Evolutionary conservation across 2,113 vertebrate genomes (phyloP).

Genomic region (Nesogale talazaci): DNA sequence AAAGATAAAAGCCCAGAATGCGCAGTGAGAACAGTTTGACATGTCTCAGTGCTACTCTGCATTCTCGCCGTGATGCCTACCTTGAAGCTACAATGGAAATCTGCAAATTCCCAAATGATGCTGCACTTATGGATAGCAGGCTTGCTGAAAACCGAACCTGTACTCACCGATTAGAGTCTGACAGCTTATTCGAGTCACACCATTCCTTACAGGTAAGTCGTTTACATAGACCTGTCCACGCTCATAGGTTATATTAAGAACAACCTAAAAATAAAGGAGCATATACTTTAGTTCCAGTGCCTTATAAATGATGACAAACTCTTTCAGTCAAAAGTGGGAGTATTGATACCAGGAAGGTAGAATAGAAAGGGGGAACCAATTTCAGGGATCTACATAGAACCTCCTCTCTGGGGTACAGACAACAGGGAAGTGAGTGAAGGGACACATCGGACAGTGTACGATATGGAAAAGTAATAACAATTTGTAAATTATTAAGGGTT

Average conservation of each 20-base stretch:
- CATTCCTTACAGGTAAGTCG: slow-evolving; percentile 92
- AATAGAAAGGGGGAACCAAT: too few species aligned
- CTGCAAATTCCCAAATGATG: not conserved
- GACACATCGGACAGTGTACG: too few species aligned
- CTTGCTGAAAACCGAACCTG: slow-evolving; percentile 51
- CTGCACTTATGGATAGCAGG: slow-evolving; percentile 4
- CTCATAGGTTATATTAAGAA: slow-evolving; percentile 87
- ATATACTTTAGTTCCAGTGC: slow-evolving; percentile 67
- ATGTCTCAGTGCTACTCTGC: not conserved
- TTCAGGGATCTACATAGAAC: too few species aligned
- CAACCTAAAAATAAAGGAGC: slow-evolving; percentile 86
- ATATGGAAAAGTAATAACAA: too few species aligned
- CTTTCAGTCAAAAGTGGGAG: slow-evolving; percentile 60
- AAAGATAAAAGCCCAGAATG: not conserved
- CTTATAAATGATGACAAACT: slow-evolving; percentile 60
- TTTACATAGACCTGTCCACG: slow-evolving; percentile 92
- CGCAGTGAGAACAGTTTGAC: slow-evolving; percentile 18
- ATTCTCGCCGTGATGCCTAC: not conserved
- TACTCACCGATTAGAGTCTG: slow-evolving; percentile 93
- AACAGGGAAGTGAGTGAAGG: too few species aligned
- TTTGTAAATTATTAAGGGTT: too few species aligned
- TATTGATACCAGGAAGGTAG: too few species aligned
- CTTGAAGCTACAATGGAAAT: slow-evolving; percentile 42
- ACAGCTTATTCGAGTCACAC: slow-evolving; percentile 92
- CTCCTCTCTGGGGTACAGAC: too few species aligned